These are phyloP conservation scores for Eurystomus gularis DNA, from an alignment of 2,113 vertebrate genomes.

Conservation along the genomic window DNA sequence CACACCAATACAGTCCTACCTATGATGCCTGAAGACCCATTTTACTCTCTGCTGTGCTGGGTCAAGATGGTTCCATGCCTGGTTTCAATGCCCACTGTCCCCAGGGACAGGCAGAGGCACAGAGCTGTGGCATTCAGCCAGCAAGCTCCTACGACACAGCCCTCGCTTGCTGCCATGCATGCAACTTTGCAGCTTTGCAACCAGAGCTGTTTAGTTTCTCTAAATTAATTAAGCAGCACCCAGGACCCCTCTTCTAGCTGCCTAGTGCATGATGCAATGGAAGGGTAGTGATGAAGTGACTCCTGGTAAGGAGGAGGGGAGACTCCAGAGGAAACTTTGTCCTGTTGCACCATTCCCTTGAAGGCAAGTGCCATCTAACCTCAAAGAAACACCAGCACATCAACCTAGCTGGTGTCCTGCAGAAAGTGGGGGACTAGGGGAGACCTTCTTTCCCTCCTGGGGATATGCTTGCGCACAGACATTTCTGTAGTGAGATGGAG, in stretches of 20 bases:
- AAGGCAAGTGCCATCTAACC: background rate
- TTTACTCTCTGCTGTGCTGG: background rate
- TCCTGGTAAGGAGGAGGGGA: background rate
- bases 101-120: background rate
- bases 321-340: background rate
- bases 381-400: background rate
- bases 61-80: background rate
- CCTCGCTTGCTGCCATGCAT: background rate
- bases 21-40: background rate
- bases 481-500: background rate
- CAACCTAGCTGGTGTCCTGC: background rate
- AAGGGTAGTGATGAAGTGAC: background rate
- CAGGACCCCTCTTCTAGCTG: background rate
- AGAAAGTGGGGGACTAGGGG: background rate
- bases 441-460: background rate
- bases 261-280: background rate
- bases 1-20: background rate
- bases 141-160: background rate
- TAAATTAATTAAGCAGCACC: background rate
- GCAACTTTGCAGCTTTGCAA: background rate
- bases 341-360: background rate
- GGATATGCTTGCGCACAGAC: background rate
- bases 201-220: background rate
- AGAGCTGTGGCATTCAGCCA: background rate
- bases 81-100: background rate